phyloP scores from a whole-genome alignment of 2,113 vertebrate genomes.

The Sceloporus undulatus region DNA sequence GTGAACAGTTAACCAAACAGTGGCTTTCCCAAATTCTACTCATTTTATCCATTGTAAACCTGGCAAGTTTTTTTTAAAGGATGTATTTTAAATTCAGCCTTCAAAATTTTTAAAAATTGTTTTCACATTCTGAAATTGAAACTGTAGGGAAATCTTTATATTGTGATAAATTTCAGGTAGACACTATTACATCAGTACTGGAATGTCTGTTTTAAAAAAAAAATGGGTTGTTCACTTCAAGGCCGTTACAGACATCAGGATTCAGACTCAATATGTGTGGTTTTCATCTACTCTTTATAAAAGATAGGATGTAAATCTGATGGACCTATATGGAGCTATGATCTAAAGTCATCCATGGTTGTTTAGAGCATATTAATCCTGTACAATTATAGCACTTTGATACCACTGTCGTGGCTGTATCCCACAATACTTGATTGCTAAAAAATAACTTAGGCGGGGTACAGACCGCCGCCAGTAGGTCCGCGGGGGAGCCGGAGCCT shows the following conservation, averaged over 20 bases:
- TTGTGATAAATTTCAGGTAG: neutral
- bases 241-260: neutral
- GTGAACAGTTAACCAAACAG: no score
- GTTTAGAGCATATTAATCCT: no score
- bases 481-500: no score
- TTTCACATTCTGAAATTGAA: neutral
- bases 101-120: neutral
- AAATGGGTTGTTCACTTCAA: neutral
- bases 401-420: no score
- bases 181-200: neutral
- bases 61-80: neutral
- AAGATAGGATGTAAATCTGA: no score
- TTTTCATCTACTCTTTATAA: no score
- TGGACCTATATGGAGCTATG: no score
- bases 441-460: no score
- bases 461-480: no score
- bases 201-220: neutral
- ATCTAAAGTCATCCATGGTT: no score
- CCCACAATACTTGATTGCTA: no score
- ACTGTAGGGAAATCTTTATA: neutral
- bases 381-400: no score
- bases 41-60: neutral
- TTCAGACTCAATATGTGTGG: neutral
- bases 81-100: neutral
- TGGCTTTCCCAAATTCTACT: neutral